These are phyloP conservation scores for Actinia tenebrosa DNA, from an alignment of 64 coral and sea anemone species.

Conservation along the genomic window DNA sequence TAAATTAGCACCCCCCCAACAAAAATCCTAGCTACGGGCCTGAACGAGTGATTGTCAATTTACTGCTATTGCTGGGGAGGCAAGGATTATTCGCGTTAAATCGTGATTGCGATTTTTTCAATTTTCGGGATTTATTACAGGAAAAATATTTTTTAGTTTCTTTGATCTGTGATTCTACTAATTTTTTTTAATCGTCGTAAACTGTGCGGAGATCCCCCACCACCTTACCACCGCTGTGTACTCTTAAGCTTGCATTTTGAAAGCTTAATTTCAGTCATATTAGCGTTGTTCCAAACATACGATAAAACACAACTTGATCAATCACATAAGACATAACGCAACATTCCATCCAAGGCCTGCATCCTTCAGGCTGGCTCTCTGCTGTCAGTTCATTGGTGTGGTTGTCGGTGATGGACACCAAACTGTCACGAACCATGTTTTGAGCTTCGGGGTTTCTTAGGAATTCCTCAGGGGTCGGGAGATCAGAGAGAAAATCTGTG, in stretches of 20 bases:
- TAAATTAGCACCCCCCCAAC: no score
- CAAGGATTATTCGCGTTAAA: no score
- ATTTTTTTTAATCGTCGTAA: no score
- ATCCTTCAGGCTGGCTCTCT: not conserved
- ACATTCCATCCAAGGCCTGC: constrained; percentile 73
- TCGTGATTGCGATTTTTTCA: no score
- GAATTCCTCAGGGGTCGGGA: constrained; percentile 59
- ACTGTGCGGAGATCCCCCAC: no score
- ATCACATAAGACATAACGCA: constrained; percentile 60
- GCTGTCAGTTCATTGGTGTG: constrained; percentile 22
- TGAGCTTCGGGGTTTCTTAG: constrained; percentile 30
- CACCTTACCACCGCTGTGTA: no score
- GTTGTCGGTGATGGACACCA: constrained; percentile 48
- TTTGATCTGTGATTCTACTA: no score
- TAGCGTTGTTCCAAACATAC: constrained; percentile 49
- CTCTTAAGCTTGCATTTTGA: not conserved
- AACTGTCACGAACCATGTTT: constrained; percentile 4
- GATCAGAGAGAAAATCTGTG: constrained; percentile 36
- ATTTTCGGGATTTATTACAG: no score
- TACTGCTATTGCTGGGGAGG: no score
- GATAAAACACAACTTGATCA: constrained; percentile 19
- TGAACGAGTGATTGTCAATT: no score
- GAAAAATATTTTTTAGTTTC: no score
- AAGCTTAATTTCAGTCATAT: not conserved
- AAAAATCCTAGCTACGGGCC: no score